Conservation (phyloP, 2,888 invertebrate species). For the Melolontha melolontha region DNA sequence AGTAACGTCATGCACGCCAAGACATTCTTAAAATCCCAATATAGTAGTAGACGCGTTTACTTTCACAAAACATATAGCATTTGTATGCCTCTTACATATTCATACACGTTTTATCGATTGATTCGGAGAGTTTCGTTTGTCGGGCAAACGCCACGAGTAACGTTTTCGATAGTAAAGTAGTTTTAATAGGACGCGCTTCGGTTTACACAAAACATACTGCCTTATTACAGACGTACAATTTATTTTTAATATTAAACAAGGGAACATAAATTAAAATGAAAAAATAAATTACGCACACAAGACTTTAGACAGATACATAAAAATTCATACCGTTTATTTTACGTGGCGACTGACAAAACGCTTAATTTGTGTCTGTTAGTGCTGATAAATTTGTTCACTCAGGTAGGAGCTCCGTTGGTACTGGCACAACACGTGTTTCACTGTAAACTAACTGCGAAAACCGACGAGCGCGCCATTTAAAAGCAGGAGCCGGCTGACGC, state of each 20-base stretch:
- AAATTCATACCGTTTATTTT: conserved; percentile 37
- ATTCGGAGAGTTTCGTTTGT: no score
- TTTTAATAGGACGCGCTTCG: no score
- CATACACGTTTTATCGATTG: no score
- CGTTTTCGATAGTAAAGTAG: no score
- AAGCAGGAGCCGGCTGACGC: conserved; percentile 27
- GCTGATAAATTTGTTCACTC: neutral
- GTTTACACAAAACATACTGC: no score
- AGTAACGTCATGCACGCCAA: no score
- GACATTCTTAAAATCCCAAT: no score
- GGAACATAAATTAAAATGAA: conserved; percentile 1
- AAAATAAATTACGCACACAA: conserved; percentile 25
- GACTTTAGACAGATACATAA: conserved; percentile 19
- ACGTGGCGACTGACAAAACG: conserved; percentile 19
- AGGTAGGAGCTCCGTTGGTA: conserved; percentile 1
- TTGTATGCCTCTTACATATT: no score
- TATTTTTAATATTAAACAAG: conserved; percentile 16
- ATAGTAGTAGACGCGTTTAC: no score
- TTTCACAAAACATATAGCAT: no score
- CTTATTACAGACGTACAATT: conserved; percentile 2
- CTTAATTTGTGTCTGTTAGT: conserved; percentile 23
- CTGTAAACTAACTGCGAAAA: conserved; percentile 4
- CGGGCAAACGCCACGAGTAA: no score
- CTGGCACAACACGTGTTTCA: conserved; percentile 28
- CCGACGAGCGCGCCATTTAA: conserved; percentile 14